phyloP scores from a whole-genome alignment of 53 echinoderm and acorn worm species.

The Henricia sp. region DNA sequence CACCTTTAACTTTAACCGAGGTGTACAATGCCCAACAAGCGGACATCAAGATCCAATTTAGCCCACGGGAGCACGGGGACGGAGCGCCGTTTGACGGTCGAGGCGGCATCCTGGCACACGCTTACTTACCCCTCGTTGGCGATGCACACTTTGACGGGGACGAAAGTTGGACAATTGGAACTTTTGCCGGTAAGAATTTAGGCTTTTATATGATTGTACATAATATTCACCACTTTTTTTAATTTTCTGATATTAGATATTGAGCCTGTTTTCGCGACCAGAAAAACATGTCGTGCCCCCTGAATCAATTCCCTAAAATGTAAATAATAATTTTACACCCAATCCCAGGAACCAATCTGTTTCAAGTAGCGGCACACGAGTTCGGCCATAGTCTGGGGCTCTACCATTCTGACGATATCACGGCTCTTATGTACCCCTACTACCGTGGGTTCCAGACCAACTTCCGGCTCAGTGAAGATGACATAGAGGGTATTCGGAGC shows the following conservation, averaged over 20 bases:
- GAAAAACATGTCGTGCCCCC: no score
- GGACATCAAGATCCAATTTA: conserved; percentile 76
- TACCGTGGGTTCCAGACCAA: conserved; percentile 70
- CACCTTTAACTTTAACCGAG: conserved; percentile 72
- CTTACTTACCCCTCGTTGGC: conserved; percentile 77
- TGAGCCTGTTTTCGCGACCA: no score
- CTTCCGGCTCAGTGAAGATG: conserved; percentile 69
- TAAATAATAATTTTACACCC: no score
- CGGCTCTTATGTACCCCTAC: conserved; percentile 77
- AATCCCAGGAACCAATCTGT: conserved; percentile 63
- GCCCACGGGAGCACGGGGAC: conserved; percentile 70
- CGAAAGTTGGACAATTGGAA: conserved; percentile 66
- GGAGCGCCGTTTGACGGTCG: conserved; percentile 76
- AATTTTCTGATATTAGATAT: no score
- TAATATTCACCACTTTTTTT: no score
- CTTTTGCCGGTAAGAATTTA: conserved; percentile 53
- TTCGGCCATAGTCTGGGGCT: conserved; percentile 79
- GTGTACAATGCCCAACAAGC: conserved; percentile 22
- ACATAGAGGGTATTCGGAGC: conserved; percentile 74
- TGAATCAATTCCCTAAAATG: no score
- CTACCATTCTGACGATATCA: conserved; percentile 55
- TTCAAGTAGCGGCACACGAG: conserved; percentile 81
- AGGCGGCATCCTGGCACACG: conserved; percentile 88
- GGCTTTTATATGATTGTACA: background rate
- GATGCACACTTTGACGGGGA: conserved; percentile 86